Base-by-base conservation (phyloP, 2,888 invertebrate species). In the Odontocolon sp. region DNA sequence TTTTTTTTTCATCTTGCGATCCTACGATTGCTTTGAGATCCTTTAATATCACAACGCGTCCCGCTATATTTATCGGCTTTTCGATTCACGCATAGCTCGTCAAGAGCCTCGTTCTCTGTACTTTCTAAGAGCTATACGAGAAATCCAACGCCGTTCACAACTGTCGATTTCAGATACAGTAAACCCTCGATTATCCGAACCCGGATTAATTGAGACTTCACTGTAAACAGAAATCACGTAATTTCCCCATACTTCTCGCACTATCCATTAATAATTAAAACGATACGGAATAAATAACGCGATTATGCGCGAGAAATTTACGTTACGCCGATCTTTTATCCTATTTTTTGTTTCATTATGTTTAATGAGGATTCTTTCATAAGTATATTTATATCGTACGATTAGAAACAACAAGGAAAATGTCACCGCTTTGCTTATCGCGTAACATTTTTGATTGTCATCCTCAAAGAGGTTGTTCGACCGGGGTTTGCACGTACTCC, bases 401-500 rank as follows among this genome's bases (percentile, higher is more conserved):
- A 85, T 86, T 87, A 87, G 82, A 86, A 89, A 89, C 88, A 90
- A 89, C 87, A 87, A 89, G 86, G 87, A 88, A 89, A 90, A 89
- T 89, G 88, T 89, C 87, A 89, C 85, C 80, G 77, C 78, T 70
- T 52, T 70, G 80, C 77, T 81, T 80, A 76, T 66, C 57, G 68
- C 57, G 86, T 86, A 90, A 90, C 89, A 90, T 89, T 89, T 90
- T 89, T 90, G 90, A 90, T 90, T 90, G 90, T 90, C 90, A 88
- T 90, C 87, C 85, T 89, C 86, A 83, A 83, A 87, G 87, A 86
- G 86, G 83, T 66, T 59, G 38, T 59, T 72, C 56, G 40, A 59
- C 59, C 61, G 31, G 40, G 23, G 28, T 52, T 64, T 16, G 42
- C 50, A 38, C 52, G 52, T 28, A 64, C 50, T 18, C 70, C 61